Conservation (phyloP, 2,113 vertebrate species). For the Porphyrio hochstetteri region DNA sequence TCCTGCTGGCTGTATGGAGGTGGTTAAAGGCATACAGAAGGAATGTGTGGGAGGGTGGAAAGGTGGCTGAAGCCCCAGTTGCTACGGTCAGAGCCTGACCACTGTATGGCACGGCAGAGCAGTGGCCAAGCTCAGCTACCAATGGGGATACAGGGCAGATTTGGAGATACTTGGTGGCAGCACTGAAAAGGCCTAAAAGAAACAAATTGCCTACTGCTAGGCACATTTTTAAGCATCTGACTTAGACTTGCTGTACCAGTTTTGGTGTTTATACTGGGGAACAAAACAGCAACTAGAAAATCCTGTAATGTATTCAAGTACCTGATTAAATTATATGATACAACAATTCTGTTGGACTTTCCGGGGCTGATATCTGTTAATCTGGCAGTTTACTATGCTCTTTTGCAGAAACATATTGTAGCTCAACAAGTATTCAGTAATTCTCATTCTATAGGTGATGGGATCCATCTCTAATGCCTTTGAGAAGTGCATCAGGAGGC, state of each 20-base stretch:
- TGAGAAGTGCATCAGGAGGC: not conserved
- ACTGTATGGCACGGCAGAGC: not conserved
- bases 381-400: not conserved
- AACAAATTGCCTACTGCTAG: not conserved
- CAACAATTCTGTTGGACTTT: not conserved
- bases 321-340: not conserved
- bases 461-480: not conserved
- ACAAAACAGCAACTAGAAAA: not conserved
- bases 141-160: not conserved
- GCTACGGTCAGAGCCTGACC: accelerated
- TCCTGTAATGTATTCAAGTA: not conserved
- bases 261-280: not conserved
- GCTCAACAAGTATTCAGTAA: not conserved
- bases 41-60: not conserved
- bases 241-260: not conserved
- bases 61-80: not conserved
- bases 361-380: not conserved
- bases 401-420: not conserved
- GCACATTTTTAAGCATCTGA: not conserved
- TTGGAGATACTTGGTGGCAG: not conserved
- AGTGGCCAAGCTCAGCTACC: accelerated
- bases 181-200: not conserved
- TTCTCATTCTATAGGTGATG: conserved; percentile 26
- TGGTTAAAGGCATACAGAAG: not conserved
- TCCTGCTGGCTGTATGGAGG: not conserved